Conservation (phyloP, 2,113 vertebrate genomes). For the Muntiacus muntjak region DNA sequence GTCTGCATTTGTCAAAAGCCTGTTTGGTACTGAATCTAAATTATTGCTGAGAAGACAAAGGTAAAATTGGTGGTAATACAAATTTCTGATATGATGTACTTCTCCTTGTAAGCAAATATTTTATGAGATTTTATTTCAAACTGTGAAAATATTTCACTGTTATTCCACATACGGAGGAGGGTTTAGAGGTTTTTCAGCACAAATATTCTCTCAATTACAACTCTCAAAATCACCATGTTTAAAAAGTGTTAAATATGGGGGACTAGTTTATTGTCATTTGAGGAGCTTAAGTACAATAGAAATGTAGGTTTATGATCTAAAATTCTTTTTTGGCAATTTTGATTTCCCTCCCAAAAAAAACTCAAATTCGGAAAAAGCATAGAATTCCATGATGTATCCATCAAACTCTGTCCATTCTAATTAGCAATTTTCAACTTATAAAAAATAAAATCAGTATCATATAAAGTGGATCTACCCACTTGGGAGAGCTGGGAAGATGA, state of each 20-base stretch:
- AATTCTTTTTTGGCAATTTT: constrained; percentile 10
- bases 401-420: neutral
- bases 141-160: neutral
- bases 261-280: neutral
- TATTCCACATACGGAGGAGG: neutral
- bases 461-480: neutral
- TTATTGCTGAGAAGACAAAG: neutral
- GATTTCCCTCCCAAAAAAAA: neutral
- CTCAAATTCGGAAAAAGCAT: neutral
- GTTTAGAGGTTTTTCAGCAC: neutral
- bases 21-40: constrained; percentile 27
- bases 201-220: neutral
- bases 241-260: neutral
- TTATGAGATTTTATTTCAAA: neutral
- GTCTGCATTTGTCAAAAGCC: constrained; percentile 43
- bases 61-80: neutral
- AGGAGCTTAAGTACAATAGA: neutral
- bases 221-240: constrained; percentile 27
- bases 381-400: neutral
- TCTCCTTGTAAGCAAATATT: neutral
- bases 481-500: neutral
- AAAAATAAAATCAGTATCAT: neutral
- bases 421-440: neutral
- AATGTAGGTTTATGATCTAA: neutral
- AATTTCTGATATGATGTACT: constrained; percentile 14